Percentiles rank a stretch among this genome's conserved stretches.
phyloP scores from a whole-genome alignment of 35 echinoderm and acorn worm species.

The Apostichopus californicus region DNA sequence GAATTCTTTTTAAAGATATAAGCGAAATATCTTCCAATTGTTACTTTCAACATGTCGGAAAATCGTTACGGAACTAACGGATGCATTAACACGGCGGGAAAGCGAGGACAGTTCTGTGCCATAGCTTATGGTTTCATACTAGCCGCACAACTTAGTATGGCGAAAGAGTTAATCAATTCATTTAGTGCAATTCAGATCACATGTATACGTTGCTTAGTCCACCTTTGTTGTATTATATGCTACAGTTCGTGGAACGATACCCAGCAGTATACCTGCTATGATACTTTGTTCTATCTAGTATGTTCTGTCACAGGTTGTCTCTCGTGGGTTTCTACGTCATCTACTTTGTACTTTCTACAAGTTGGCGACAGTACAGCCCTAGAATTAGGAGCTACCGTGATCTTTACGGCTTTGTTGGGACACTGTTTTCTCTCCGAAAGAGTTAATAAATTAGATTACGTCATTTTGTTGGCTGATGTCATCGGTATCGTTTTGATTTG shows the following conservation, averaged over 20 bases:
- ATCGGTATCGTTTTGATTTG: background rate
- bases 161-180: background rate
- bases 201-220: background rate
- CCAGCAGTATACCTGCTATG: background rate
- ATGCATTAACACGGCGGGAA: too few species aligned
- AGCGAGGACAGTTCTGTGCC: background rate
- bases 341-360: background rate
- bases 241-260: background rate
- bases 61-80: too few species aligned
- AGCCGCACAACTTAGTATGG: background rate
- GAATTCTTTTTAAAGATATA: too few species aligned
- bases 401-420: background rate
- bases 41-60: too few species aligned
- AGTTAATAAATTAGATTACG: background rate
- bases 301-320: background rate
- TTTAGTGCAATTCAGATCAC: background rate
- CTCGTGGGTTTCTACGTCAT: background rate
- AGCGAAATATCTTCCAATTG: too few species aligned
- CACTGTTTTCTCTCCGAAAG: background rate
- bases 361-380: constrained; percentile 20
- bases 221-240: background rate
- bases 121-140: background rate
- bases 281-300: background rate
- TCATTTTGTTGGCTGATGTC: background rate
- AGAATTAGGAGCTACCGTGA: background rate